These are phyloP conservation scores for Hystrix brachyura DNA, from an alignment of 2,113 vertebrate genomes.

Conservation along the genomic window DNA sequence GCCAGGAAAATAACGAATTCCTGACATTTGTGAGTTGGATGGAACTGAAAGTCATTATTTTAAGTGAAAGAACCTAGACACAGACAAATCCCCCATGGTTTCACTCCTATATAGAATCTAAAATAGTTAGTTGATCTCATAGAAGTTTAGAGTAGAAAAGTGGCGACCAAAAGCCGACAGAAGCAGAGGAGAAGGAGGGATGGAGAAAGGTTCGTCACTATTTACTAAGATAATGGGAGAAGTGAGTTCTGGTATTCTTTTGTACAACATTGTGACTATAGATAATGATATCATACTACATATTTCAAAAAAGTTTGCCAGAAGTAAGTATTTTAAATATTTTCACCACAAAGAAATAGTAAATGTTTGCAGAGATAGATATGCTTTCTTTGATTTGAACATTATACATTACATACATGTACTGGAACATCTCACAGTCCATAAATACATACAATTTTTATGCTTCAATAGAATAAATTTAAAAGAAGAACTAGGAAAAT, in stretches of 20 bases:
- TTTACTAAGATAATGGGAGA: not conserved
- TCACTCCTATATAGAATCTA: not conserved
- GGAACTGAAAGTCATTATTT: not conserved
- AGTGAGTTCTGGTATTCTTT: not conserved
- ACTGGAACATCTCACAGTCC: not conserved
- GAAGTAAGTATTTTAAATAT: not conserved
- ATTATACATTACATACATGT: no score
- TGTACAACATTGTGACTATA: not conserved
- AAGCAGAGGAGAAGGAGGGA: not conserved
- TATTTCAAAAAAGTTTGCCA: not conserved
- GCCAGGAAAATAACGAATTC: not conserved
- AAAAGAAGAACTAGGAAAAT: not conserved
- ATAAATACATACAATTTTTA: not conserved
- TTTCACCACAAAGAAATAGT: not conserved
- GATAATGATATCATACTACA: not conserved
- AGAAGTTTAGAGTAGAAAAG: not conserved
- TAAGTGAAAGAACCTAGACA: not conserved
- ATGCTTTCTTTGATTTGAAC: not conserved
- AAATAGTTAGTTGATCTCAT: not conserved
- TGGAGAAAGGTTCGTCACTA: not conserved
- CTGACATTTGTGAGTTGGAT: not conserved
- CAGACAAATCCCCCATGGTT: not conserved
- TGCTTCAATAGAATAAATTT: not conserved
- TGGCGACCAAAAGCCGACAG: not conserved
- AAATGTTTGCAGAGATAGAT: not conserved